These are phyloP conservation scores for Ferdinandea cuprea DNA, from an alignment of 2,888 invertebrate species.

Conservation along the genomic window DNA sequence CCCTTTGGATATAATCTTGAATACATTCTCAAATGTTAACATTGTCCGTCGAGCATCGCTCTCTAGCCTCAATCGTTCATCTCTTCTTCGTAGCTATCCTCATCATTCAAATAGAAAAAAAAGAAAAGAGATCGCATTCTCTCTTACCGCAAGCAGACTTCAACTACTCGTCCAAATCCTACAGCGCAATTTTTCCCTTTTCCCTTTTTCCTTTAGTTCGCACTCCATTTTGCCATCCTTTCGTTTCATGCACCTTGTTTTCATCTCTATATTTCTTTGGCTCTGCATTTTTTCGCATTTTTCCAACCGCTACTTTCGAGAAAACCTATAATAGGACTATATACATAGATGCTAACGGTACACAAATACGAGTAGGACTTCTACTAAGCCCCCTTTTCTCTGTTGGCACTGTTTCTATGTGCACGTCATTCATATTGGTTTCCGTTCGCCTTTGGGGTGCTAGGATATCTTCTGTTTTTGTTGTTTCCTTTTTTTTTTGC, in stretches of 20 bases:
- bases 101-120: conserved; percentile 9
- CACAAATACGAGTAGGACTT: conserved; percentile 30
- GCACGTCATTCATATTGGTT: conserved; percentile 71
- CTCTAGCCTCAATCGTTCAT: conserved; percentile 38
- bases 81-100: conserved; percentile 13
- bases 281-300: conserved; percentile 52
- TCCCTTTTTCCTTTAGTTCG: conserved; percentile 54
- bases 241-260: conserved; percentile 30
- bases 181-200: conserved; percentile 21
- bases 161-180: conserved; percentile 12
- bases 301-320: conserved; percentile 57
- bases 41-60: conserved; percentile 62
- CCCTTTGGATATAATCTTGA: conserved; percentile 74
- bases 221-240: conserved; percentile 31
- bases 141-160: conserved; percentile 30
- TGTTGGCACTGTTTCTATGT: conserved; percentile 31
- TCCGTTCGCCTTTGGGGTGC: conserved; percentile 47
- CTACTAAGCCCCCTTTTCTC: conserved; percentile 33
- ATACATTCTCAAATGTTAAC: conserved; percentile 73
- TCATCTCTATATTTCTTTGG: conserved; percentile 61
- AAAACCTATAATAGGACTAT: conserved; percentile 44
- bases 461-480: neutral
- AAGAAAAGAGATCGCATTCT: neutral
- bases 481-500: conserved; percentile 57
- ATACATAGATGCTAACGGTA: conserved; percentile 14